Conservation (phyloP, 2,113 vertebrate genomes). For the Pseudolaguvia tuberculata region DNA sequence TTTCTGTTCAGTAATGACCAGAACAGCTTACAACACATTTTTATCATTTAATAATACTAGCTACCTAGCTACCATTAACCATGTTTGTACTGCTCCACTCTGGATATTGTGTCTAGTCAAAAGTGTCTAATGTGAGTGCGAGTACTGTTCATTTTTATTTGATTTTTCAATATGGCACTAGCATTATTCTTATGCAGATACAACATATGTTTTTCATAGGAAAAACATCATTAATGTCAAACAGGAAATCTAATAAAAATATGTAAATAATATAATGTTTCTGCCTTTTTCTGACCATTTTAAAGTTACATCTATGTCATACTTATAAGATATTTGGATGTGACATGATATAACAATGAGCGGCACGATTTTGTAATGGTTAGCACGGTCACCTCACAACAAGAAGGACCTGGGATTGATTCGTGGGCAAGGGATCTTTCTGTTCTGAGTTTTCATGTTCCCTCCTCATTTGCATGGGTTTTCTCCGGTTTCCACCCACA, state of each 20-base stretch:
- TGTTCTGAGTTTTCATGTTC: too few species aligned
- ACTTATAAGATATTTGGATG: neutral
- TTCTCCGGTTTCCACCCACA: too few species aligned
- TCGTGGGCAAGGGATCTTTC: too few species aligned
- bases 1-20: neutral
- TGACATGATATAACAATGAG: neutral
- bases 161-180: neutral
- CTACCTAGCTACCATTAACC: too few species aligned
- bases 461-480: too few species aligned
- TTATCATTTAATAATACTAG: too few species aligned
- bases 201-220: too few species aligned
- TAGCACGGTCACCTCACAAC: too few species aligned
- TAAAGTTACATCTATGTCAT: neutral
- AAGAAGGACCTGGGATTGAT: too few species aligned
- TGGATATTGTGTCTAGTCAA: neutral
- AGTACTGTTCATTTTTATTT: neutral
- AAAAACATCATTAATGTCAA: too few species aligned
- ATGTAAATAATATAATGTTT: neutral
- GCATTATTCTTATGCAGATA: neutral
- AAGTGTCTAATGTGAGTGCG: neutral
- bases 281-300: neutral
- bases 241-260: neutral
- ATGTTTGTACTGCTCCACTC: neutral
- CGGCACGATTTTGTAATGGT: too few species aligned
- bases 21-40: too few species aligned